These are phyloP conservation scores for Ophthalmolycus amberensis DNA, from an alignment of 2,113 vertebrate species.

Conservation along the genomic window DNA sequence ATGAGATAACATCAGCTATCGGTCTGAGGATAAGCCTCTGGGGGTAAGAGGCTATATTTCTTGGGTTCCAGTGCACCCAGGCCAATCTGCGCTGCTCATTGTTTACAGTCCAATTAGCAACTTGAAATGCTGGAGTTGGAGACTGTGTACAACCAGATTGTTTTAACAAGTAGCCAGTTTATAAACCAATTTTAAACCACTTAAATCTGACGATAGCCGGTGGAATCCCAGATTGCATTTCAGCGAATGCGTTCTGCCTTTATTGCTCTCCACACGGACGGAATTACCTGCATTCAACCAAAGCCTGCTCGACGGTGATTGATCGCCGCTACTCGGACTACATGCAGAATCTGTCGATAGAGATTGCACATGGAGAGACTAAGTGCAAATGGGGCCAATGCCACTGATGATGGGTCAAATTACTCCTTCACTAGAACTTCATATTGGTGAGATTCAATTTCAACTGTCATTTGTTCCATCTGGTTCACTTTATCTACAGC, in stretches of 20 bases:
- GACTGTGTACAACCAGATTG: background rate
- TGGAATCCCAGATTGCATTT: background rate
- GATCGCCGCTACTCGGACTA: background rate
- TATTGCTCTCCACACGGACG: background rate
- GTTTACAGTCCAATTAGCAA: background rate
- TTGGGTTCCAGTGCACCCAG: background rate
- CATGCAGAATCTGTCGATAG: background rate
- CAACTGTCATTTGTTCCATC: background rate
- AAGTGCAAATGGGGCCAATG: background rate
- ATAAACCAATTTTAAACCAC: background rate
- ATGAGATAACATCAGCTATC: background rate
- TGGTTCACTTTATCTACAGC: background rate
- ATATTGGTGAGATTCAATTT: background rate
- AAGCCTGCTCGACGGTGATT: background rate
- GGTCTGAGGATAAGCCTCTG: background rate
- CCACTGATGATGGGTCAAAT: background rate
- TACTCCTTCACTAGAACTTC: background rate
- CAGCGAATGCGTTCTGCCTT: background rate
- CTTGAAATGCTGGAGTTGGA: background rate
- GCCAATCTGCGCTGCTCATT: background rate
- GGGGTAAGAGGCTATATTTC: background rate
- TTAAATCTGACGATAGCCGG: background rate
- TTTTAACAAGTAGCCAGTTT: background rate
- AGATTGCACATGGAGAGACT: too few species aligned
- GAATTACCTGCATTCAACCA: background rate